Conservation (phyloP, 1,140 invertebrate species). For the Hyphantria cunea region DNA sequence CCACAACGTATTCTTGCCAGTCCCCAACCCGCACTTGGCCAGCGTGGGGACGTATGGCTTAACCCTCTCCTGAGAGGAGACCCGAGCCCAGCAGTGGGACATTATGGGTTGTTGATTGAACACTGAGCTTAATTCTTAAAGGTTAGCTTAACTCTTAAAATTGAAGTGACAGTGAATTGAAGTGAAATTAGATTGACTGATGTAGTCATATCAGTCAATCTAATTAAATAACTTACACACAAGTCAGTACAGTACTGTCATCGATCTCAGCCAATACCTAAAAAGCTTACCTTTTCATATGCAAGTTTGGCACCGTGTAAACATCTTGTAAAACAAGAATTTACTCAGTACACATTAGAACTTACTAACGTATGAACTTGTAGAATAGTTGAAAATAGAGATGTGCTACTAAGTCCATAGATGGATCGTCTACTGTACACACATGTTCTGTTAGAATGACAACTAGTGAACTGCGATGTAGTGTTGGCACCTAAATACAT, state of each 20-base stretch:
- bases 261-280: constrained; percentile 2
- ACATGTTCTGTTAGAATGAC: constrained; percentile 23
- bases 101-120: too few relatives aligned
- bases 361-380: constrained; percentile 12
- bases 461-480: constrained; percentile 6
- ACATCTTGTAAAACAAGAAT: constrained; percentile 14
- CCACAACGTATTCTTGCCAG: too few relatives aligned
- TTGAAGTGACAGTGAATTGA: too few relatives aligned
- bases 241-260: too few relatives aligned
- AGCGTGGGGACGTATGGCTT: too few relatives aligned
- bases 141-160: too few relatives aligned
- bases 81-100: too few relatives aligned
- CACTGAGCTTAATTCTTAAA: too few relatives aligned
- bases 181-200: neutral
- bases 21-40: too few relatives aligned
- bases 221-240: constrained; percentile 6
- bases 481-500: constrained; percentile 24
- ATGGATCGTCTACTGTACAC: constrained; percentile 8
- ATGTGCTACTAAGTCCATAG: constrained; percentile 11
- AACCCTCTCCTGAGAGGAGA: too few relatives aligned
- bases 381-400: constrained; percentile 24
- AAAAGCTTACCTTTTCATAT: constrained; percentile 19
- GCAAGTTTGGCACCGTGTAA: constrained; percentile 18
- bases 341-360: constrained; percentile 18
- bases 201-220: constrained; percentile 8